These are phyloP conservation scores for Sander vitreus DNA, from an alignment of 2,113 vertebrate genomes.

Conservation along the genomic window DNA sequence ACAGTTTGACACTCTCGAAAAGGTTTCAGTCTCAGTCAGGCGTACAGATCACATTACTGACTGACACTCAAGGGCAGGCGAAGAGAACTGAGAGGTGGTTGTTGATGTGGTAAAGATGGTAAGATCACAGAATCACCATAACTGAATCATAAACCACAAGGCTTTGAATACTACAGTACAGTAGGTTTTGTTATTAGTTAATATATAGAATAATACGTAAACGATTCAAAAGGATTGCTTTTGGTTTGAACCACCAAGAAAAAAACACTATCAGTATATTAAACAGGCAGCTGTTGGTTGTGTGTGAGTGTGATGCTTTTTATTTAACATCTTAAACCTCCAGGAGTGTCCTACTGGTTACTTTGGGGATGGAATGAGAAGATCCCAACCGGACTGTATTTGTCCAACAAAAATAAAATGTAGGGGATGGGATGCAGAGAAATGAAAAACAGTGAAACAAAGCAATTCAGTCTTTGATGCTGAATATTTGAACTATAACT, in stretches of 20 bases:
- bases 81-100: constrained; percentile 14
- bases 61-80: neutral
- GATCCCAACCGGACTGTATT: neutral
- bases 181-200: neutral
- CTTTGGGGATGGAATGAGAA: neutral
- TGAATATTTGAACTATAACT: neutral
- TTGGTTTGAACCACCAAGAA: neutral
- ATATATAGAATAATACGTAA: neutral
- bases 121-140: neutral
- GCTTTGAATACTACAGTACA: neutral
- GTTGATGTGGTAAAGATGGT: neutral
- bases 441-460: neutral
- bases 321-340: neutral
- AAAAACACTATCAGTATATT: neutral
- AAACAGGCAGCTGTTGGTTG: neutral
- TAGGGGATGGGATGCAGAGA: neutral
- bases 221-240: neutral
- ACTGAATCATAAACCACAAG: constrained; percentile 4
- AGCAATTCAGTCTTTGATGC: neutral
- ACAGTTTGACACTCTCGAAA: constrained; percentile 1
- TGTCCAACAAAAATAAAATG: neutral
- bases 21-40: neutral
- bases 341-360: neutral
- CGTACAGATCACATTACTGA: constrained; percentile 30
- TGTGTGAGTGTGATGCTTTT: neutral